Evolutionary conservation across 1,140 invertebrate genomes (phyloP).

Genomic region (Maconellicoccus hirsutus): DNA sequence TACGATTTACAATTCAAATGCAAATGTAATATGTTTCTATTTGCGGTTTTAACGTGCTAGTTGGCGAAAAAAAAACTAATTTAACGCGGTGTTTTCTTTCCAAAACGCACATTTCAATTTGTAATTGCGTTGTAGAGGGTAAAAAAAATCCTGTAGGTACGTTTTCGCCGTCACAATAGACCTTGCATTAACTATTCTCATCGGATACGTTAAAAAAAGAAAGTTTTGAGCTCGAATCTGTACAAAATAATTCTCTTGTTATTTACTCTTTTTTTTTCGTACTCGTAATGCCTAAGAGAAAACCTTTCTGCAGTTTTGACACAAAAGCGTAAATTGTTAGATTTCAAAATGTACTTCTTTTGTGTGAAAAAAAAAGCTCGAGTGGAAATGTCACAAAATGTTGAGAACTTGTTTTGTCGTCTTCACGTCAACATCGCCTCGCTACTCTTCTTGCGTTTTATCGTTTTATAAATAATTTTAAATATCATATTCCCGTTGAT

Average conservation of each 20-base stretch:
- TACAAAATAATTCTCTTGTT: conserved; percentile 1
- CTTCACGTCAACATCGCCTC: no score
- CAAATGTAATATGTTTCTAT: neutral
- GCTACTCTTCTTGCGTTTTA: no score
- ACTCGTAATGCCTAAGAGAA: neutral
- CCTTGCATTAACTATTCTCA: conserved; percentile 1
- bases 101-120: neutral
- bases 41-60: neutral
- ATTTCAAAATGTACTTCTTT: neutral
- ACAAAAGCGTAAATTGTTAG: conserved; percentile 9
- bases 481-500: no score
- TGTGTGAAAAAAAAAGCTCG: neutral
- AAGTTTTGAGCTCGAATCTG: neutral
- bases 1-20: conserved; percentile 10
- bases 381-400: conserved; percentile 1
- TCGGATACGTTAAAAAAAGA: conserved; percentile 7
- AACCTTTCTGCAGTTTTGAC: conserved; percentile 7
- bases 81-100: neutral
- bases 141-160: neutral
- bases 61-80: neutral
- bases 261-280: conserved; percentile 3
- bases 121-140: neutral
- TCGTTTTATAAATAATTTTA: no score
- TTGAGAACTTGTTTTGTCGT: neutral
- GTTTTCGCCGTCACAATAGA: neutral